phyloP scores from a whole-genome alignment of 2,888 invertebrate species.

The Ectemnius continuus region DNA sequence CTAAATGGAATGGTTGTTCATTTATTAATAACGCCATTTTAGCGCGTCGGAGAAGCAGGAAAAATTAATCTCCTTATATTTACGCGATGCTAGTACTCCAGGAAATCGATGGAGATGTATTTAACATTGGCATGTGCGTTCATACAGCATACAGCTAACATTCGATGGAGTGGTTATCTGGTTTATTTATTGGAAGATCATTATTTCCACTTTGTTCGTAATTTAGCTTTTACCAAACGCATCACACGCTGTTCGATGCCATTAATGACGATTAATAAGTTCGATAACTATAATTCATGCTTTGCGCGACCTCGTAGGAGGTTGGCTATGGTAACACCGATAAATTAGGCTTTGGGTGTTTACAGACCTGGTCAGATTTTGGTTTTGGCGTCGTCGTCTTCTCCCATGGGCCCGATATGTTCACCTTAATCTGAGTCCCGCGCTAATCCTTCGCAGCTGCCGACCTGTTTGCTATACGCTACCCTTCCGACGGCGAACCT shows the following conservation, averaged over 20 bases:
- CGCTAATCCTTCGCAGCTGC: constrained; percentile 32
- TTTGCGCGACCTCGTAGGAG: neutral
- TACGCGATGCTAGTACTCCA: no score
- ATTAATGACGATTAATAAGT: constrained; percentile 5
- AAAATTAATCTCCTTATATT: no score
- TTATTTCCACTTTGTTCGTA: neutral
- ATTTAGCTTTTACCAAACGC: neutral
- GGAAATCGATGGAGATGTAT: no score
- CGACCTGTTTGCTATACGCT: neutral
- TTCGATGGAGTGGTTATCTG: no score
- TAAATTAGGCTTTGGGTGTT: constrained; percentile 56
- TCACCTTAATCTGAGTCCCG: constrained; percentile 47
- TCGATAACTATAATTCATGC: constrained; percentile 44
- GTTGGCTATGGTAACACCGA: constrained; percentile 20
- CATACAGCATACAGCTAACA: no score
- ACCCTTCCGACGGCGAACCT: neutral
- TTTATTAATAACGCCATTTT: no score
- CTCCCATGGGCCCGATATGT: constrained; percentile 47
- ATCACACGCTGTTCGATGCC: neutral
- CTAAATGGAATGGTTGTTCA: no score
- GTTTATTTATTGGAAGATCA: neutral
- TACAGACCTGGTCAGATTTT: constrained; percentile 42
- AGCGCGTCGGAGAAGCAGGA: no score
- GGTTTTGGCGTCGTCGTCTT: constrained; percentile 31
- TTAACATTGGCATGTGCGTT: no score